phyloP scores from a whole-genome alignment of 2,113 vertebrate genomes.

The Mystacornis crossleyi region DNA sequence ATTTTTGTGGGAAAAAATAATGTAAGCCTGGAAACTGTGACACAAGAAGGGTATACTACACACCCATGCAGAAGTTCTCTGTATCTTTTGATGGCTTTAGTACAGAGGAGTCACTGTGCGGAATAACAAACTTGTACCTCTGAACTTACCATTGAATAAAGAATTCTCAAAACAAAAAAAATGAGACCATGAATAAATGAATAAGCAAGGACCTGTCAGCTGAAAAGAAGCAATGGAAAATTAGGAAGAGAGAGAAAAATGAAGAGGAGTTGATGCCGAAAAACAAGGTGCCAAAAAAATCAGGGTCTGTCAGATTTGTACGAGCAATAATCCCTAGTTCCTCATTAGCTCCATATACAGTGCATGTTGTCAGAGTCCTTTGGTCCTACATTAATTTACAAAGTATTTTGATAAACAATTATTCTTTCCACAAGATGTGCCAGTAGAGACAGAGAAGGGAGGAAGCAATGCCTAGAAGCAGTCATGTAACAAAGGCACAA shows the following conservation, averaged over 20 bases:
- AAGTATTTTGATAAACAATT: slow-evolving; percentile 5
- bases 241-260: background rate
- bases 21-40: background rate
- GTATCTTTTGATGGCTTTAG: background rate
- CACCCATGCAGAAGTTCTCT: background rate
- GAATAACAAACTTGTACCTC: slow-evolving; percentile 1
- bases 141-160: background rate
- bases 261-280: background rate
- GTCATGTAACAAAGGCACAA: background rate
- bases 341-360: background rate
- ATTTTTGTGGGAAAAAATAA: background rate
- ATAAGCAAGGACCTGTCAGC: background rate
- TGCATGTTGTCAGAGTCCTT: background rate
- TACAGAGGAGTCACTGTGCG: background rate
- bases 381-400: slow-evolving; percentile 18
- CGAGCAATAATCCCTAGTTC: background rate
- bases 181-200: background rate
- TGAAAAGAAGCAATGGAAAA: slow-evolving; percentile 13
- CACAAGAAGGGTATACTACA: background rate
- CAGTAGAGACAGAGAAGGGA: background rate
- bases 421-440: background rate
- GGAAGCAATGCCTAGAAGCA: background rate
- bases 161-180: background rate
- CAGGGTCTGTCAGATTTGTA: background rate
- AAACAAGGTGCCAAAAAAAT: slow-evolving; percentile 6